Conservation (phyloP, 2,888 invertebrate species). For the Lasioglossum leucozonium region DNA sequence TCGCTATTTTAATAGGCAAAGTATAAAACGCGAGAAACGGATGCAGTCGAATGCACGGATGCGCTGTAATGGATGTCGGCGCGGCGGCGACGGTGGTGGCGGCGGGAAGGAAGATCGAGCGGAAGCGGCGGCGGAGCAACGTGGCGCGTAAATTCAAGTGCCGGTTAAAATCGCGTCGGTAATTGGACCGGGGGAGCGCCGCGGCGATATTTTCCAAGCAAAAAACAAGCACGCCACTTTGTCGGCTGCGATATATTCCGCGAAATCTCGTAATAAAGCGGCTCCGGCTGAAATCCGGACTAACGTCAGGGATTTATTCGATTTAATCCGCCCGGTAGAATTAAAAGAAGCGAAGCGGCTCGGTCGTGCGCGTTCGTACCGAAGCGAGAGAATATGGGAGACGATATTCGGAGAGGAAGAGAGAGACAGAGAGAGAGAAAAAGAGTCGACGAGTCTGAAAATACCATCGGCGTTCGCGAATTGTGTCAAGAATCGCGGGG, state of each 20-base stretch:
- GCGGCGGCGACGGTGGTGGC: no score
- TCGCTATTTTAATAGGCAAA: background rate
- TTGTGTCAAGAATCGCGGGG: constrained; percentile 53
- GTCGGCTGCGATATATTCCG: constrained; percentile 47
- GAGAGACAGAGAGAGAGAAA: background rate
- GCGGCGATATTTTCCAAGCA: constrained; percentile 16
- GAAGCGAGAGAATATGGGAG: background rate
- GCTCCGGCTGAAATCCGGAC: constrained; percentile 50
- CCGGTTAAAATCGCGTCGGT: constrained; percentile 34
- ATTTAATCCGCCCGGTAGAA: constrained; percentile 51
- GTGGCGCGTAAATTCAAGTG: constrained; percentile 23
- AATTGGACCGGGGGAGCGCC: constrained; percentile 26
- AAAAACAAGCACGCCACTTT: constrained; percentile 45
- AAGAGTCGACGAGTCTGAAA: background rate
- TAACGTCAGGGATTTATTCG: constrained; percentile 56
- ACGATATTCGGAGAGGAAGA: background rate
- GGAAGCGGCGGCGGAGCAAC: background rate
- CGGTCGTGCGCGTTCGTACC: background rate
- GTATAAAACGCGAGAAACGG: background rate
- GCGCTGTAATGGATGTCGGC: background rate
- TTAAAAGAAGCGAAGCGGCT: constrained; percentile 32
- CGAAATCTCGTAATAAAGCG: constrained; percentile 55
- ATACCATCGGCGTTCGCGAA: constrained; percentile 32
- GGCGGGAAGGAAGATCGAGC: constrained; percentile 15
- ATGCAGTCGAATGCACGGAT: background rate